A percentile compares a stretch with the other conserved stretches of the same genome.
Evolutionary conservation across 2,797 vertebrate species (phyloP).

Genomic region (Poeciliopsis paucimaculata): DNA sequence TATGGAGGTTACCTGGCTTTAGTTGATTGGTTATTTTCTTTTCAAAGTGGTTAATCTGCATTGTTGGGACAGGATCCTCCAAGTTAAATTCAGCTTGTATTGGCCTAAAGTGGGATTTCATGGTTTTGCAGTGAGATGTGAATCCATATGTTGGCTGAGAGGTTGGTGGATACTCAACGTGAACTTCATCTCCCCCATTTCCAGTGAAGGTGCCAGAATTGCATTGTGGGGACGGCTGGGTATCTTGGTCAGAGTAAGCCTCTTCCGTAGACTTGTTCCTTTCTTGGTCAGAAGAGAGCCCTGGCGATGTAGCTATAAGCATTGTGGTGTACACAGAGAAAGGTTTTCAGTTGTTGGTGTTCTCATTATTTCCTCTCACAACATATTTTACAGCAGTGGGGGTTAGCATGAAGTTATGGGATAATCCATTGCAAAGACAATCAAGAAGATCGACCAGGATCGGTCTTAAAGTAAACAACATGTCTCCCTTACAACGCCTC

Average conservation of each 20-base stretch:
- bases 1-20: constrained; percentile 17
- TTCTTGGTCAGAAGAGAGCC: constrained; percentile 71
- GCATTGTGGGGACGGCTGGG: constrained; percentile 76
- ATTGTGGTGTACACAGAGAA: constrained; percentile 85
- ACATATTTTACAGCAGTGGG: constrained; percentile 75
- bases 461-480: constrained; percentile 76
- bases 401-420: constrained; percentile 82
- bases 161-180: constrained; percentile 46
- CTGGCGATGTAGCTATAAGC: constrained; percentile 80
- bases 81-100: constrained; percentile 46
- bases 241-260: constrained; percentile 73
- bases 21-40: constrained; percentile 25
- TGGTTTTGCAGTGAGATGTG: constrained; percentile 21
- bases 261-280: constrained; percentile 67
- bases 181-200: constrained; percentile 74
- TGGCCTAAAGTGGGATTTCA: constrained; percentile 14
- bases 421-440: constrained; percentile 83
- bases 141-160: constrained; percentile 49
- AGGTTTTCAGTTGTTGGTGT: constrained; percentile 83
- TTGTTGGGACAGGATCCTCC: constrained; percentile 38
- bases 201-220: constrained; percentile 68
- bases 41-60: constrained; percentile 24
- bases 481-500: constrained; percentile 50
- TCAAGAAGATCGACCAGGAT: constrained; percentile 83
- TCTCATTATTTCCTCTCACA: constrained; percentile 78